Evolutionary conservation across 2,113 vertebrate genomes (phyloP).

Genomic region (Mormyrus lacerda): DNA sequence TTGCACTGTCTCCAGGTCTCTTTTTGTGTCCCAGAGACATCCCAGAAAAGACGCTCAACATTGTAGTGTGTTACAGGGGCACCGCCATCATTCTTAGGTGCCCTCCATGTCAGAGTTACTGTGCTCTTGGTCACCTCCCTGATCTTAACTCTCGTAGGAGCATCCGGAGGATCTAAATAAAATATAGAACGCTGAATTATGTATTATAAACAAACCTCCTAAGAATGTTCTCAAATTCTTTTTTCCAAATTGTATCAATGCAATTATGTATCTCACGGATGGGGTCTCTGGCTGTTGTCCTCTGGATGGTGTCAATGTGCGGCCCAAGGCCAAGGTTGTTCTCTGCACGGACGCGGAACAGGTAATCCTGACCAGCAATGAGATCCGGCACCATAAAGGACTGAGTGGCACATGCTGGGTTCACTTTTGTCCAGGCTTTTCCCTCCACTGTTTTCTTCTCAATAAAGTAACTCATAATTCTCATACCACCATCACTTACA

Average conservation of each 20-base stretch:
- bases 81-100: constrained; percentile 91
- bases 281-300: constrained; percentile 83
- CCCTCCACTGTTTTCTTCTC: constrained; percentile 86
- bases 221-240: neutral
- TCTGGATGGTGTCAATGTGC: constrained; percentile 65
- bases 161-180: constrained; percentile 85
- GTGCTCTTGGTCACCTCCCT: constrained; percentile 77
- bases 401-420: constrained; percentile 78
- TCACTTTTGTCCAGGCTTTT: constrained; percentile 98
- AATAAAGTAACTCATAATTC: constrained; percentile 92
- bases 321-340: constrained; percentile 85
- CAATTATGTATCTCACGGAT: constrained; percentile 69
- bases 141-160: constrained; percentile 86
- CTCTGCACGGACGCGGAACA: constrained; percentile 89
- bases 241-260: neutral
- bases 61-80: constrained; percentile 92
- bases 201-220: neutral
- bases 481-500: constrained; percentile 85
- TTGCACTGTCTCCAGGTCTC: constrained; percentile 92
- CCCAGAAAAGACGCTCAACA: constrained; percentile 87
- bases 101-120: constrained; percentile 82
- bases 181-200: neutral
- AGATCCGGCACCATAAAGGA: constrained; percentile 84
- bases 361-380: constrained; percentile 79
- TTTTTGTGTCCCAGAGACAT: constrained; percentile 75